phyloP scores from a whole-genome alignment of 2,113 vertebrate species.

The Cercocebus atys region DNA sequence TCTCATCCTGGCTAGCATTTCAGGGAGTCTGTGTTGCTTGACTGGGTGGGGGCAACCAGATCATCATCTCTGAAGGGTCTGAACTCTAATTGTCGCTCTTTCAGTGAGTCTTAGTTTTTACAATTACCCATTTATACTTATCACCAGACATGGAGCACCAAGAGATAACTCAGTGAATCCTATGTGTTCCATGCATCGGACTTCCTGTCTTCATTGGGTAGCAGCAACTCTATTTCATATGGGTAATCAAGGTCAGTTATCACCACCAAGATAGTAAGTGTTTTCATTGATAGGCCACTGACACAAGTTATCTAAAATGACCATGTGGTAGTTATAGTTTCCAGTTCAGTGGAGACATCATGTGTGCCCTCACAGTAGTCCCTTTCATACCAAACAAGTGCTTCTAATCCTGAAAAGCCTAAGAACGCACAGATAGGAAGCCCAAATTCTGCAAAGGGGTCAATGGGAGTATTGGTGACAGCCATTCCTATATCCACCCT shows the following conservation, averaged over 20 bases:
- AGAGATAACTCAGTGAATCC: not conserved
- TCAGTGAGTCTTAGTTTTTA: not conserved
- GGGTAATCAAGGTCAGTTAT: not conserved
- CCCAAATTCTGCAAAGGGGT: not conserved
- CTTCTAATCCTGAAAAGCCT: not conserved
- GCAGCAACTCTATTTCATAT: not conserved
- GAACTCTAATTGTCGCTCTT: not conserved
- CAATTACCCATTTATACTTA: not conserved
- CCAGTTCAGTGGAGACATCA: not conserved
- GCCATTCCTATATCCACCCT: not conserved
- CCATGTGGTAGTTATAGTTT: not conserved
- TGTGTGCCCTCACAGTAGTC: not conserved
- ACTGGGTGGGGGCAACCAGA: not conserved
- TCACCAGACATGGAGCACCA: not conserved
- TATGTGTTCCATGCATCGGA: not conserved
- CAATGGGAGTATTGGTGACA: not conserved
- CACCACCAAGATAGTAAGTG: not conserved
- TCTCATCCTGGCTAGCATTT: not conserved
- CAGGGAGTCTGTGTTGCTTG: not conserved
- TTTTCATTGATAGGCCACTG: not conserved
- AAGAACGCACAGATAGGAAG: not conserved
- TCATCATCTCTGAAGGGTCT: not conserved
- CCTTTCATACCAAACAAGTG: not conserved
- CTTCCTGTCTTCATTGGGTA: not conserved
- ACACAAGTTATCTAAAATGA: not conserved